Base-by-base conservation (phyloP, 2,797 vertebrate species). In the Danionella dracula region DNA sequence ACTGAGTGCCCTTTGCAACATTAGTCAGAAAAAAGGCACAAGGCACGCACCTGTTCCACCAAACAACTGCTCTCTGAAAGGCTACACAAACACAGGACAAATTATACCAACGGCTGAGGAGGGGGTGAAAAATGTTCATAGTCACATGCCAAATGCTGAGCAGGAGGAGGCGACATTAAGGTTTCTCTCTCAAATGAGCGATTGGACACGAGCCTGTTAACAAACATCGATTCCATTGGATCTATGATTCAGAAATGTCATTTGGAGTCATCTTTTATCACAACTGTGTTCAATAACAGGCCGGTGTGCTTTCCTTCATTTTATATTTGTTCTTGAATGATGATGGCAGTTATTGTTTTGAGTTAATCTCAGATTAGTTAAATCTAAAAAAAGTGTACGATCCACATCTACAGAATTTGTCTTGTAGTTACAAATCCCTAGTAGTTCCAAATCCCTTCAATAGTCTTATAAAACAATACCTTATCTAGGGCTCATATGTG, bases 41-140 rank as follows among this genome's bases (percentile, higher is more conserved):
- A 81, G 84, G 85, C 63, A 71, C 76, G 78, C 94, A 99, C 93
- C 95, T 98, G 96, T 95, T 92, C 79, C 80, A 79, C 78, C 79
- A 83, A 91, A 90, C 94, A 96, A 94, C 94, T 95, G 94, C 61
- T 59, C 73, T 79, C 78, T 82, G 84, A 82, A 78, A 85, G 32
- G 72, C 76, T 82, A 76, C 76, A 64, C 84, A 79, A 79, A 80
- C 86, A 85, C 85, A 79, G 82, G 66, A 79, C 13, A 81, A 81
- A 84, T 90, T 84, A 90, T 80, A 84, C 74, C 73, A 69, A 56
- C 16, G 72, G 46, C 77, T 69, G 73, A 51, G 42, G 45, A 16
- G 40, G 78, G 71, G 38, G 68, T 75, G 71, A 74, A 85, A 80
- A 81, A 65, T 65, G 23, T 48, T 46, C 32, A 46, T 38, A 66